A percentile compares a stretch with the other conserved stretches of the same genome.
Conservation (phyloP, 2,113 vertebrate genomes). For the Nesogale talazaci region DNA sequence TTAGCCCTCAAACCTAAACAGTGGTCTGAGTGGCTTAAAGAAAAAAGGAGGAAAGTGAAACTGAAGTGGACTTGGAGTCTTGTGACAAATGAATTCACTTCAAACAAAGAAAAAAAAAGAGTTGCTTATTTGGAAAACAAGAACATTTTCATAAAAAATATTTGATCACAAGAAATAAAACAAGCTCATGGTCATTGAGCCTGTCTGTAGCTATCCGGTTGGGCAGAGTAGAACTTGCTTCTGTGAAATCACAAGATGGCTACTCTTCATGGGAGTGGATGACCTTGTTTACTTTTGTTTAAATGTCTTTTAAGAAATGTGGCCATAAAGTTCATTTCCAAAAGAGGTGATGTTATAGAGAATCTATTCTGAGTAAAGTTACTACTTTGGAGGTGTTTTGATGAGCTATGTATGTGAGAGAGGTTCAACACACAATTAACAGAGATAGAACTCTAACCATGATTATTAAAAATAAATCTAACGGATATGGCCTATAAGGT, state of each 20-base stretch:
- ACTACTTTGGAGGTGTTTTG: not conserved
- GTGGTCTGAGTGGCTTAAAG: too few relatives aligned
- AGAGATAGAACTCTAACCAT: not conserved
- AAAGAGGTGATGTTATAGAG: too few relatives aligned
- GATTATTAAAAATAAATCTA: not conserved
- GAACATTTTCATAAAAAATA: not conserved
- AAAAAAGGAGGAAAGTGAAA: too few relatives aligned
- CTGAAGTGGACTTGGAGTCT: too few relatives aligned
- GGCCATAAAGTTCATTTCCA: not conserved
- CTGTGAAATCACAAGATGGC: too few relatives aligned
- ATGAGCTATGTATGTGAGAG: not conserved
- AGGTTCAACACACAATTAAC: not conserved
- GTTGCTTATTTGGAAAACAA: not conserved
- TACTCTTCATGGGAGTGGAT: too few relatives aligned
- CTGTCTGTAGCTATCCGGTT: too few relatives aligned
- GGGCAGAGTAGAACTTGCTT: too few relatives aligned
- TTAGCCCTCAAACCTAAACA: too few relatives aligned
- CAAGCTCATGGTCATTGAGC: too few relatives aligned
- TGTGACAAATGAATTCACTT: too few relatives aligned
- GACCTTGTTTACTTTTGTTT: not conserved
- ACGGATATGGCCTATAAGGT: not conserved
- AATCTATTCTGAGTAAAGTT: not conserved
- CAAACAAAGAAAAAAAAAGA: too few relatives aligned
- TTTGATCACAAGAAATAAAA: not conserved
- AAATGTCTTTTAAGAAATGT: not conserved